phyloP scores from a whole-genome alignment of 2,113 vertebrate species.

The Cyanoramphus novaezelandiae region DNA sequence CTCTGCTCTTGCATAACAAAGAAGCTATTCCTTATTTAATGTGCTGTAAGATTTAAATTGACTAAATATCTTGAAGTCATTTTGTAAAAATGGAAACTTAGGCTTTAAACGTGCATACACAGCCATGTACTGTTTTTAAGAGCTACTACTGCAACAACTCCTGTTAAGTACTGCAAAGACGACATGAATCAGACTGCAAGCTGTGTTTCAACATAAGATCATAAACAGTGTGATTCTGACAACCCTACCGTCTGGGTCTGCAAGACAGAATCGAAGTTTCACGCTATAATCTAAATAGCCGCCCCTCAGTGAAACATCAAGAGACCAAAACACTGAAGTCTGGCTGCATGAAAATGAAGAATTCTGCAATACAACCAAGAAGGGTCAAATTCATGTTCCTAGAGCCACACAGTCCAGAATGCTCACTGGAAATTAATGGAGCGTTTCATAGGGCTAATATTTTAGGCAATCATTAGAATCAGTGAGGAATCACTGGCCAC shows the following conservation, averaged over 20 bases:
- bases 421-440: not conserved
- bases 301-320: not conserved
- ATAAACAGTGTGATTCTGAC: not conserved
- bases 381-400: not conserved
- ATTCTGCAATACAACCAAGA: not conserved
- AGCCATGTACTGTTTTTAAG: not conserved
- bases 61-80: not conserved
- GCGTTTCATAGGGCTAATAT: not conserved
- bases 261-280: not conserved
- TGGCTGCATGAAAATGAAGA: not conserved
- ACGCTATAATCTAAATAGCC: not conserved
- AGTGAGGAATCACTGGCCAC: not conserved
- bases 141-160: not conserved
- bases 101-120: not conserved
- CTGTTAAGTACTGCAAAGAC: not conserved
- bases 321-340: not conserved
- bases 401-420: not conserved
- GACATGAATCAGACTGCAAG: not conserved
- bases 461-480: not conserved
- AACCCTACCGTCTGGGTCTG: not conserved
- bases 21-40: not conserved
- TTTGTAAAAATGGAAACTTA: not conserved
- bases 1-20: not conserved
- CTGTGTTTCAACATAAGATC: not conserved
- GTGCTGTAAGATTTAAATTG: not conserved